These are phyloP conservation scores for Papilio protenor DNA, from an alignment of 2,888 invertebrate genomes.

Conservation along the genomic window DNA sequence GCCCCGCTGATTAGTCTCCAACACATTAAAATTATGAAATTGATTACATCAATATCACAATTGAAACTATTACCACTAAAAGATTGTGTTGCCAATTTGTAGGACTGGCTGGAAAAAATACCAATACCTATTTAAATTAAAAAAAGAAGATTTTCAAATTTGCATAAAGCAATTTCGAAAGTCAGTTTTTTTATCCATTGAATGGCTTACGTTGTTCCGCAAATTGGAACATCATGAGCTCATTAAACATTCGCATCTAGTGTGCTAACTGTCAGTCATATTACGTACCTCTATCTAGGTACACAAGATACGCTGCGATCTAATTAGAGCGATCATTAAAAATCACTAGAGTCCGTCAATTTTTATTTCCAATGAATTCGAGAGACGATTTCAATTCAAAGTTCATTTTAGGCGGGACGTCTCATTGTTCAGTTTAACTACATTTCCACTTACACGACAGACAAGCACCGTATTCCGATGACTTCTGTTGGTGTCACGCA, in stretches of 20 bases:
- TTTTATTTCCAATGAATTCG: constrained; percentile 19
- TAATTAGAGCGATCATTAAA: constrained; percentile 39
- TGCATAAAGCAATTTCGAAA: constrained; percentile 18
- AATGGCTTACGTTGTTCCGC: constrained; percentile 16
- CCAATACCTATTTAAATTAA: constrained; percentile 16
- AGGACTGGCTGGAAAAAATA: not conserved
- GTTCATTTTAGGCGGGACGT: constrained; percentile 7
- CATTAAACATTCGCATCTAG: constrained; percentile 19
- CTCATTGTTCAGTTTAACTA: constrained; percentile 13
- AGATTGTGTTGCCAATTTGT: not conserved
- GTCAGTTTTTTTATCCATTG: constrained; percentile 25
- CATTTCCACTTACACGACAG: not conserved
- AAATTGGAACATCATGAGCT: constrained; percentile 22
- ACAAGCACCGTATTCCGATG: not conserved
- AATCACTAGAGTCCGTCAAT: constrained; percentile 20
- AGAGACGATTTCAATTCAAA: constrained; percentile 23
- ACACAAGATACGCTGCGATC: constrained; percentile 6
- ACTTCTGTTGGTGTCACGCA: not conserved
- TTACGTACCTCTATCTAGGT: constrained; percentile 1
- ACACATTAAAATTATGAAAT: not conserved
- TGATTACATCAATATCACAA: not conserved
- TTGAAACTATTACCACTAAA: not conserved
- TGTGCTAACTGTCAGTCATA: constrained; percentile 31
- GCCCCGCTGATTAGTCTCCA: not conserved
- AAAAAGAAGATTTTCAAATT: constrained; percentile 15